Base-by-base conservation (phyloP, 2,888 invertebrate species). In the Matsumyia berberina region DNA sequence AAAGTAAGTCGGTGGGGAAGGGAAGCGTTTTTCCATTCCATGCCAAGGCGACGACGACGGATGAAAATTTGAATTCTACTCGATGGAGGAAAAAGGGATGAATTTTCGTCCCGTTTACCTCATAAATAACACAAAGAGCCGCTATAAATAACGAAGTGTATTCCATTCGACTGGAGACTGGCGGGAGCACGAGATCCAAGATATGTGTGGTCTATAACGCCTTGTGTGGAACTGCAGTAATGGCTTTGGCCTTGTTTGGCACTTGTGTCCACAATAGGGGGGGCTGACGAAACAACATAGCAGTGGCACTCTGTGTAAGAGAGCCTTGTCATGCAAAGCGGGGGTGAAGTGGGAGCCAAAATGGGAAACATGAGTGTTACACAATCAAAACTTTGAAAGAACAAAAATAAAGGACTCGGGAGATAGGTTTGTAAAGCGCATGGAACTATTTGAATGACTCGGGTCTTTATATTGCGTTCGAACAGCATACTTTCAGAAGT, bases 121-220 rank as follows among this genome's bases (percentile, higher is more conserved):
- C 57, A 53, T 78, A 78, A 78, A 78, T 70, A 78, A 78, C 62
- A 55, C 44, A 70, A 57, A 31, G 15, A 15, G 55, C 33, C 17
- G 31, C 69, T 70, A 78, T 78, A 70, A 78, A 78, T 70, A 78
- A 70, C 12, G 49, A 78, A 78, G 49, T 70, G 64, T 70, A 70
- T 78, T 57, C 57, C 69, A 49, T 55, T 70, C 39, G 55, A 55
- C 44, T 49, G 15, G 37, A 46, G 55, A 62, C 35, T 44, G 60
- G 53, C 35, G 49, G 35, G n/a, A 49, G 35, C 53, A 70, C 44
- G 77, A 57, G 46, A 64, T 70, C 31, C 39, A 7, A 31, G 4
- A 49, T 44, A 19, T 31, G 37, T 37, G 35, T 37, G 39, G 11
- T 53, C 17, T 17, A 53, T 8, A 55, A 55, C 42, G 39, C 33